Conservation (phyloP, 2,888 invertebrate genomes). For the Hipparchia semele region DNA sequence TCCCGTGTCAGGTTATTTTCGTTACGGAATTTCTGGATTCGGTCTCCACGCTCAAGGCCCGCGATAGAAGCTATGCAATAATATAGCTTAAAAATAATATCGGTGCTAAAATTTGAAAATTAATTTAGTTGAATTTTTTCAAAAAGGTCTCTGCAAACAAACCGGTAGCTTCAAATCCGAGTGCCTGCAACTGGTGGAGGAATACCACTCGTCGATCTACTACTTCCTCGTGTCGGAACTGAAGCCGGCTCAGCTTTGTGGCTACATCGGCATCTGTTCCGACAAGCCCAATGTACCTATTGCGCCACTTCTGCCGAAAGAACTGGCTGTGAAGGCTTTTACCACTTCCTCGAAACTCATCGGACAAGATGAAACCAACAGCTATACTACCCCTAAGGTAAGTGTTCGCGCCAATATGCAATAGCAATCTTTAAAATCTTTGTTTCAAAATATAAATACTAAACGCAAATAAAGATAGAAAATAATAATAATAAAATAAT, state of each 20-base stretch:
- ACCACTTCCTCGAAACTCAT: slow-evolving; percentile 52
- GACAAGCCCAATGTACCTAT: slow-evolving; percentile 68
- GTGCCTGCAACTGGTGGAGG: slow-evolving; percentile 89
- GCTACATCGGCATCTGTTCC: slow-evolving; percentile 87
- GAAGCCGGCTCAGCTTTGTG: slow-evolving; percentile 87
- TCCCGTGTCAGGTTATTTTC: too few relatives aligned
- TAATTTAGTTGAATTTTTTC: background rate
- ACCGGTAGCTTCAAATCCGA: slow-evolving; percentile 88
- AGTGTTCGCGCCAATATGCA: slow-evolving; percentile 17
- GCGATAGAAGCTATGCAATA: too few relatives aligned
- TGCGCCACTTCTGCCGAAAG: slow-evolving; percentile 84
- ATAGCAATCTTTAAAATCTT: too few relatives aligned
- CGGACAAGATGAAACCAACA: slow-evolving; percentile 68
- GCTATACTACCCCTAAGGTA: slow-evolving; percentile 54
- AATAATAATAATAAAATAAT: too few relatives aligned
- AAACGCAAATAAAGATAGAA: too few relatives aligned
- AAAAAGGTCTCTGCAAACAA: slow-evolving; percentile 88
- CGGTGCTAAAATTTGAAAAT: too few relatives aligned
- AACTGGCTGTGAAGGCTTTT: slow-evolving; percentile 62
- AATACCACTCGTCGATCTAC: slow-evolving; percentile 91
- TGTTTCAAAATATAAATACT: too few relatives aligned
- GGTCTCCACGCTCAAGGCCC: too few relatives aligned
- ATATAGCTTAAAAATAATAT: too few relatives aligned
- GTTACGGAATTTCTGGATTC: too few relatives aligned
- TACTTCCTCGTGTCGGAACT: slow-evolving; percentile 86